Conservation (phyloP, 2,113 vertebrate genomes). For the Euleptes europaea region DNA sequence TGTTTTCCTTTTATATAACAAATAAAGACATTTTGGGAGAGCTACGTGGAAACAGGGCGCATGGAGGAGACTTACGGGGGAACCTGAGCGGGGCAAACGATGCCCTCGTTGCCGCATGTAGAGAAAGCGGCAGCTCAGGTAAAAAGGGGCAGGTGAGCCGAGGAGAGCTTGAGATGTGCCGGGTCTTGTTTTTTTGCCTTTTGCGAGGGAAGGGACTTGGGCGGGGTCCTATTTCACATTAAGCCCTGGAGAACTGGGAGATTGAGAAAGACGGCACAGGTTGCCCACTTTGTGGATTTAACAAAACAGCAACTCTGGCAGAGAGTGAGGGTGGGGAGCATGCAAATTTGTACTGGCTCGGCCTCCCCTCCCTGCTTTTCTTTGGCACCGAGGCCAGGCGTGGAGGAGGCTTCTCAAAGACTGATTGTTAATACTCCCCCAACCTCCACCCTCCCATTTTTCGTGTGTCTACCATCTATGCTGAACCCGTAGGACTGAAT, state of each 20-base stretch:
- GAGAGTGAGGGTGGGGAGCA: neutral
- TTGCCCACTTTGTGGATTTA: conserved; percentile 4
- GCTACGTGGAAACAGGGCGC: neutral
- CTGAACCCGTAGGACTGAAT: neutral
- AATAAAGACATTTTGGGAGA: neutral
- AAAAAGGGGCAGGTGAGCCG: neutral
- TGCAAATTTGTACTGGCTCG: conserved; percentile 8
- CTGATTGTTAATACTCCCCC: neutral
- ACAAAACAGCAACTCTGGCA: neutral
- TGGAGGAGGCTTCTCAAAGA: neutral
- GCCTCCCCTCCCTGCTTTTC: neutral
- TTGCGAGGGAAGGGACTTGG: neutral
- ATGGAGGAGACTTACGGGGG: neutral
- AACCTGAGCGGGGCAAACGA: neutral
- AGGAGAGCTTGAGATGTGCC: neutral
- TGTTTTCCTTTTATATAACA: neutral
- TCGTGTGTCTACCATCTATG: neutral
- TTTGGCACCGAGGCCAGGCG: neutral
- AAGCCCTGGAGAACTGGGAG: neutral
- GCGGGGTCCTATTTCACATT: neutral
- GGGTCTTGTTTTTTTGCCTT: conserved; percentile 2
- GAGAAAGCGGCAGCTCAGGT: neutral
- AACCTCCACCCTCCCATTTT: neutral
- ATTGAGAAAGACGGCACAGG: neutral
- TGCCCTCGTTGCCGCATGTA: neutral